Base-by-base conservation (phyloP, 2,797 vertebrate genomes). In the Lophius americanus region DNA sequence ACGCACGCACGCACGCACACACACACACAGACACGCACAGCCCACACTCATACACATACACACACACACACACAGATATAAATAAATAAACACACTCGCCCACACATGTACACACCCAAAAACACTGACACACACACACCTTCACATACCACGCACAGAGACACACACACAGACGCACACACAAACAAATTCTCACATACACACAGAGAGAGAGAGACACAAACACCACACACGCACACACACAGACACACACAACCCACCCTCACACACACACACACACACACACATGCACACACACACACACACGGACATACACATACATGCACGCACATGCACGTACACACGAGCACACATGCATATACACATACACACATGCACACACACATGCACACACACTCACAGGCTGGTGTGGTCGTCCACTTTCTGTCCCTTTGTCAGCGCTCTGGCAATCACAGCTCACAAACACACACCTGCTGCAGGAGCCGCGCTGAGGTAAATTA, bases 401-500 rank as follows among this genome's bases (percentile, higher is more conserved):
- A 60, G 68, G 55, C 32, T 36, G 48, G 64, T 41, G 56, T 68
- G 86, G 75, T 73, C 83, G 84, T 84, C 87, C 82, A 81, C 76
- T 13, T 60, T 71, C 73, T 80, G 74, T 86, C 69, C 83, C 87
- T 88, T 90, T 87, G 76, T 86, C 68, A 79, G 75, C 76, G 82
- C 78, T n/a, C 54, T 85, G 74, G 83, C 86, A 92, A 87, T 90
- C 85, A 91, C 50, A 60, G 76, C 77, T 79, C 75, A 83, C 73
- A 84, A 83, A 89, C 72, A 88, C 81, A 81, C 82, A 73, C 73
- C 61, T 60, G 62, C 68, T 68, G 82, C 60, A 59, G 68, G 60
- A 81, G 70, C 82, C 88, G 5, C 49, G 67, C 81, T 75, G 78
- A 83, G 81, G 67, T 85, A 88, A 92, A 92, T 85, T 79, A 86